Conservation (phyloP, 2,113 vertebrate species). For the Octodon degus region DNA sequence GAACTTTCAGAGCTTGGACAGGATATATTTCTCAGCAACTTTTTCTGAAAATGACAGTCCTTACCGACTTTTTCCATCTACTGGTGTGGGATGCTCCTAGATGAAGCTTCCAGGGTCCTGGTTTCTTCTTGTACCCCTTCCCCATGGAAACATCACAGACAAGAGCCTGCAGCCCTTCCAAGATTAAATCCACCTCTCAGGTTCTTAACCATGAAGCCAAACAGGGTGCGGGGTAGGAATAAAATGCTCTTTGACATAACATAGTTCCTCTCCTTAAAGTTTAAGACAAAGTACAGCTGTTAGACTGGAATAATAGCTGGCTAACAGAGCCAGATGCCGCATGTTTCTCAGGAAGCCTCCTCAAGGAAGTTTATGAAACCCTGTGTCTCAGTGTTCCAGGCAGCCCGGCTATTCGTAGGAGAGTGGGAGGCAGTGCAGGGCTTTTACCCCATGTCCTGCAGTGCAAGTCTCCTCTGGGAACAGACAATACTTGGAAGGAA, state of each 20-base stretch:
- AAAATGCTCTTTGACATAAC: neutral
- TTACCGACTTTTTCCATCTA: slow-evolving; percentile 52
- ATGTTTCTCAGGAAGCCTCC: neutral
- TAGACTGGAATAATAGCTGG: neutral
- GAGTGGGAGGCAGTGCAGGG: neutral
- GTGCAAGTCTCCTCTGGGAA: neutral
- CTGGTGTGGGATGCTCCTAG: neutral
- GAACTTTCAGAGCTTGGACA: slow-evolving; percentile 52
- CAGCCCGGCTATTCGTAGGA: neutral
- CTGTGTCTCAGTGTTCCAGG: neutral
- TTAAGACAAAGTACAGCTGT: neutral
- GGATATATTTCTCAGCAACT: slow-evolving; percentile 58
- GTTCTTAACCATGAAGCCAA: neutral
- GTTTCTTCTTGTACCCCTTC: slow-evolving; percentile 5
- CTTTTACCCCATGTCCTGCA: neutral
- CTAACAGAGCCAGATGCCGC: neutral
- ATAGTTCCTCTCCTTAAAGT: neutral
- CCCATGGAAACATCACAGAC: neutral
- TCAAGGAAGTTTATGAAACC: neutral
- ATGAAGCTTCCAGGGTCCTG: slow-evolving; percentile 4
- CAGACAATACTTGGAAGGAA: slow-evolving; percentile 25
- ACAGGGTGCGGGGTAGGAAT: neutral
- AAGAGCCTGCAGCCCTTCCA: neutral
- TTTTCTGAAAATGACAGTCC: slow-evolving; percentile 62
- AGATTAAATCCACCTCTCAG: neutral